Base-by-base conservation (phyloP, 2,797 vertebrate genomes). In the Diplodus sargus region DNA sequence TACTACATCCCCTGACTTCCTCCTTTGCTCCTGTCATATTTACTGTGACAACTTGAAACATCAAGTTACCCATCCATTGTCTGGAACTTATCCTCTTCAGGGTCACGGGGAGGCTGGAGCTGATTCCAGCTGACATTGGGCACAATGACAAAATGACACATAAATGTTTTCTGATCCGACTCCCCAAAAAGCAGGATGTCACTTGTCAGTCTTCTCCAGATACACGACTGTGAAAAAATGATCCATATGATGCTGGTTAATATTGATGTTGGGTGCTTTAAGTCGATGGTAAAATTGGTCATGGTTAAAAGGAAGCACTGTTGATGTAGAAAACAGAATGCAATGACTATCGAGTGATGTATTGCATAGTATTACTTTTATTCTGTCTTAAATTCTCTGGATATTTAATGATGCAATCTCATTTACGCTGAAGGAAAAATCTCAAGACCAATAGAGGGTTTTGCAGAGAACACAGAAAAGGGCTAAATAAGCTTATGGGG, bases 391-490 rank as follows among this genome's bases (percentile, higher is more conserved):
- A 9, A 58, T 59, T 56, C 0, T 22, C 9, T 65, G 22, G 12
- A 61, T 30, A 25, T 52, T 30, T 39, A 18, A 57, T 73, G 10
- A 66, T 59, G 20, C 9, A 16, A 47, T 8, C 42, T 71, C 0
- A 16, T 65, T 74, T 67, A 49, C 17, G 42, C 67, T 49, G 51
- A 3, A 48, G 51, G 13, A 3, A 28, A 45, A 48, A 22, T 2
- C 30, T 68, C 59, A 66, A 22, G 28, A 53, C 49, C 22, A 79
- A 56, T 58, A 30, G 56, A 60, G 4, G 15, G 67, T 76, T 75
- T 69, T 70, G 56, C 70, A 63, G 70, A 65, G 54, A 57, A 62
- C 67, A 77, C 22, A 61, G 53, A 64, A 61, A 43, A 34, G 61
- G 10, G 20, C 10, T 49, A 22, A 79, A 65, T 49, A 23, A 68